Percentiles rank a stretch among this genome's conserved stretches.
Evolutionary conservation across 2,113 vertebrate species (phyloP).

Genomic region (Malurus alboscapulatus): DNA sequence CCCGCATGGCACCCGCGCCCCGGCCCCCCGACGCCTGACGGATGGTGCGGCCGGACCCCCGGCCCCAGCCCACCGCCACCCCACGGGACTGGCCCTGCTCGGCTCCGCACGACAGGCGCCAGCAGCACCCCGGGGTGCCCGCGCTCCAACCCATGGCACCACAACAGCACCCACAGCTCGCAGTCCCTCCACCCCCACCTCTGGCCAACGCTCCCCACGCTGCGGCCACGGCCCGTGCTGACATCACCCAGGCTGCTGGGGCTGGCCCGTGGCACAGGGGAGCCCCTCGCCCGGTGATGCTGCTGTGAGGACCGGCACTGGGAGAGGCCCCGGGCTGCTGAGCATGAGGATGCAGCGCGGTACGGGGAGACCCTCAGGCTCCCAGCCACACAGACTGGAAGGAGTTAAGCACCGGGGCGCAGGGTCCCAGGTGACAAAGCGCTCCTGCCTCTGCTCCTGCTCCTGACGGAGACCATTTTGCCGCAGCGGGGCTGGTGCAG

Average conservation of each 20-base stretch:
- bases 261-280: background rate
- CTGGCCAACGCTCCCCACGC: background rate
- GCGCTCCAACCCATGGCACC: background rate
- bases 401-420: background rate
- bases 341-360: background rate
- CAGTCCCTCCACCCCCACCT: background rate
- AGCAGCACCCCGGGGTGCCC: background rate
- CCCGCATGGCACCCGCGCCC: background rate
- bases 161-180: background rate
- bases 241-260: background rate
- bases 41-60: accelerated
- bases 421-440: conserved; percentile 21
- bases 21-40: accelerated
- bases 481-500: conserved; percentile 50
- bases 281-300: background rate
- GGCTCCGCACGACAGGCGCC: accelerated
- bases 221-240: background rate
- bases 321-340: background rate
- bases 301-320: accelerated
- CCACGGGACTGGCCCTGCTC: background rate
- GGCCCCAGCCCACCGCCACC: background rate
- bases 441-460: background rate
- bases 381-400: background rate
- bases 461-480: conserved; percentile 46
- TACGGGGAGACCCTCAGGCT: background rate